Evolutionary conservation across 2,797 vertebrate species (phyloP).

Genomic region (Mus spretus): DNA sequence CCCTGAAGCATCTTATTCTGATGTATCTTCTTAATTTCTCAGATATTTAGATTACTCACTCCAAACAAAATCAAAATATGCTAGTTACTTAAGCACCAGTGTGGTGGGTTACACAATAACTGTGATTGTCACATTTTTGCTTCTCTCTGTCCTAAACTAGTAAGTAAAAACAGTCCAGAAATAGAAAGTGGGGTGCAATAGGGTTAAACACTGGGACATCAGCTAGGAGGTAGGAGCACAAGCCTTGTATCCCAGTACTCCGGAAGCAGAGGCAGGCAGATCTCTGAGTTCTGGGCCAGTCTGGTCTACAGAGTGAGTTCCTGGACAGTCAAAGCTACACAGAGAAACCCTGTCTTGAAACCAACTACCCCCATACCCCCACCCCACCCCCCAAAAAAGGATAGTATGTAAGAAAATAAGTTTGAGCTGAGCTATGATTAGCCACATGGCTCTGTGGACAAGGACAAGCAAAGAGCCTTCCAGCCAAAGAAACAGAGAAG

Average conservation of each 20-base stretch:
- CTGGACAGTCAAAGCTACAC: background rate
- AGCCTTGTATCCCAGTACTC: background rate
- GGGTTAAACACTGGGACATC: background rate
- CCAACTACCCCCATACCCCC: background rate
- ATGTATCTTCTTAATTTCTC: conserved; percentile 12
- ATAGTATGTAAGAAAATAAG: conserved; percentile 3
- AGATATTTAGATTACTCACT: conserved; percentile 22
- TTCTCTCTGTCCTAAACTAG: background rate
- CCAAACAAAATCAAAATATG: conserved; percentile 27
- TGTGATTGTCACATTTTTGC: background rate
- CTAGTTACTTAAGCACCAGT: background rate
- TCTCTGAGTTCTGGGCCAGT: background rate
- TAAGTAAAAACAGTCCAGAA: background rate
- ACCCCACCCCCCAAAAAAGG: background rate
- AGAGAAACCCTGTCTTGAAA: background rate
- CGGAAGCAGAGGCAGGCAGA: background rate
- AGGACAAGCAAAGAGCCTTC: background rate
- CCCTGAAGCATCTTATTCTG: background rate
- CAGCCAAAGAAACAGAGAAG: background rate
- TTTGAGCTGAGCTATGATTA: conserved; percentile 19
- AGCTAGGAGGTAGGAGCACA: background rate
- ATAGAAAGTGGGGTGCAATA: background rate
- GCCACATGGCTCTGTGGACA: background rate
- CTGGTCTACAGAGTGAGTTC: background rate
- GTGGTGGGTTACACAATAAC: background rate